phyloP scores from a whole-genome alignment of 2,113 vertebrate genomes.

The Butorides virescens region DNA sequence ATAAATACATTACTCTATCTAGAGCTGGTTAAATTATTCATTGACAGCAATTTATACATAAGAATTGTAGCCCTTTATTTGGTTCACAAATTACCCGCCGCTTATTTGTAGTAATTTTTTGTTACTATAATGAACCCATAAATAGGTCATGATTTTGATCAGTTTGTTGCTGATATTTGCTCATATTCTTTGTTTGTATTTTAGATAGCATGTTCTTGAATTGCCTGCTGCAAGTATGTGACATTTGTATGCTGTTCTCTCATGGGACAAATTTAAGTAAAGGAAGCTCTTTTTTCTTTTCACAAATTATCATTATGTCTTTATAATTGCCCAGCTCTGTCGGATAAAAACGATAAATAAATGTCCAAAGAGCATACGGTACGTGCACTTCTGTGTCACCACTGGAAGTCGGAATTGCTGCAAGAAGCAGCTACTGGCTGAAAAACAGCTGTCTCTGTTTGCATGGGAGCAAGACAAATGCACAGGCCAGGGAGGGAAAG shows the following conservation, averaged over 20 bases:
- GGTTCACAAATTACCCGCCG: background rate
- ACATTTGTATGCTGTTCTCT: background rate
- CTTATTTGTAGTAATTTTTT: constrained; percentile 14
- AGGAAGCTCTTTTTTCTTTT: background rate
- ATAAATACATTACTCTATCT: background rate
- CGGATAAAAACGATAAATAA: constrained; percentile 5
- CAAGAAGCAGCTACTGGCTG: background rate
- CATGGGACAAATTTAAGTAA: background rate
- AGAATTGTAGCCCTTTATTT: background rate
- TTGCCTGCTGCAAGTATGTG: background rate
- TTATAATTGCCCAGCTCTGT: background rate
- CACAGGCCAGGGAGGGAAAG: rapidly evolving
- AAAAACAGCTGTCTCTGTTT: background rate
- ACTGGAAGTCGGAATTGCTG: background rate
- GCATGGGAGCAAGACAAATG: background rate
- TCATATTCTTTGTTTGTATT: background rate
- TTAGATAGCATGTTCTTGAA: background rate
- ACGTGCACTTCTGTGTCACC: background rate
- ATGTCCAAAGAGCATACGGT: background rate
- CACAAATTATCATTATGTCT: background rate
- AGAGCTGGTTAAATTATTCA: constrained; percentile 32
- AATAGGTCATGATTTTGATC: constrained; percentile 19
- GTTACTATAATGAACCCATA: background rate
- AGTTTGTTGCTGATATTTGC: constrained; percentile 5
- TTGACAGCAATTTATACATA: background rate